These are phyloP conservation scores for Epinotia nisella DNA, from an alignment of 2,888 invertebrate genomes.

Conservation along the genomic window DNA sequence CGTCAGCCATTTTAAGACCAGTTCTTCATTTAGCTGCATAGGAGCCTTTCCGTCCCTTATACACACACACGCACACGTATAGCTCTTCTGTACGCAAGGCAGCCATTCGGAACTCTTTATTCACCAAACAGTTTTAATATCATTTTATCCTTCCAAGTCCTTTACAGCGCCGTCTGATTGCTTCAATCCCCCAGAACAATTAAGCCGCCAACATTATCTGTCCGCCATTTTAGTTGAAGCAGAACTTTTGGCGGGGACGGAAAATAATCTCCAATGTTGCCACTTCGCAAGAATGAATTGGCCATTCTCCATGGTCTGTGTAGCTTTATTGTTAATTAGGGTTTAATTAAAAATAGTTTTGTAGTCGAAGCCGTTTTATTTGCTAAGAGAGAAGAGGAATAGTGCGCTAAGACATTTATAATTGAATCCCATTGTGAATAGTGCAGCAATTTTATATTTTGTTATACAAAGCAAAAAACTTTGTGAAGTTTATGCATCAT, in stretches of 20 bases:
- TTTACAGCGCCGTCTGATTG: conserved; percentile 34
- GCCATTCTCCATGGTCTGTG: conserved; percentile 33
- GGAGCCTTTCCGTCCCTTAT: too few relatives aligned
- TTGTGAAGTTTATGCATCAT: background rate
- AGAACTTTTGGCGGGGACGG: conserved; percentile 38
- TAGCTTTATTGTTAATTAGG: conserved; percentile 35
- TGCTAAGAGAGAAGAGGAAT: background rate
- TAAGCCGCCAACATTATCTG: conserved; percentile 32
- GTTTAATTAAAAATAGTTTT: conserved; percentile 14
- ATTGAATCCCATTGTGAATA: background rate
- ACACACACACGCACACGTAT: too few relatives aligned
- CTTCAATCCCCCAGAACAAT: conserved; percentile 38
- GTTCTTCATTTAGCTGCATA: too few relatives aligned
- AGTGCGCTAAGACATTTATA: conserved; percentile 6
- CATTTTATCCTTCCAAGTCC: background rate
- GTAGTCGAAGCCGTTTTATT: background rate
- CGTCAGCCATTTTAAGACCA: too few relatives aligned
- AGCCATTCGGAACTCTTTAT: background rate
- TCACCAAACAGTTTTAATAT: conserved; percentile 3
- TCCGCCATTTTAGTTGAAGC: conserved; percentile 34
- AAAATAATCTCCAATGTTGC: conserved; percentile 40
- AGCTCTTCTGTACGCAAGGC: too few relatives aligned
- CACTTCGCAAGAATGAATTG: conserved; percentile 31
- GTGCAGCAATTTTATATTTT: background rate
- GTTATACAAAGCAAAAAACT: background rate